Evolutionary conservation across 2,113 vertebrate species (phyloP).

Genomic region (Dolichotis patagonum): DNA sequence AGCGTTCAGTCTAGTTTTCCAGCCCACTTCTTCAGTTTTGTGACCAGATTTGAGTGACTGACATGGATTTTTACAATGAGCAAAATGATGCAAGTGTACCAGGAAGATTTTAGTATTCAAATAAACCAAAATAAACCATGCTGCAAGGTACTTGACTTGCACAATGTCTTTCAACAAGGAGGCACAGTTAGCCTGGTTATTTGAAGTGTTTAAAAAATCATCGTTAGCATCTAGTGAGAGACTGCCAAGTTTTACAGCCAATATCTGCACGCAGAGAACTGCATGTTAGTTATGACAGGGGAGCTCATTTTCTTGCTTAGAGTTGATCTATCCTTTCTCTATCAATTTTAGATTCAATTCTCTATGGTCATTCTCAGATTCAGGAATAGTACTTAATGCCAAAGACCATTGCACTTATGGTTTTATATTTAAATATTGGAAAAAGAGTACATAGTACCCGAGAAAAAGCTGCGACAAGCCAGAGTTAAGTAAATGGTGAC

Average conservation of each 20-base stretch:
- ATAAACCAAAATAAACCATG: background rate
- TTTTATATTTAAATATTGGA: conserved; percentile 40
- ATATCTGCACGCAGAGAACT: background rate
- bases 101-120: conserved; percentile 30
- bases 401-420: conserved; percentile 24
- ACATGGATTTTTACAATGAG: background rate
- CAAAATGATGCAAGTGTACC: background rate
- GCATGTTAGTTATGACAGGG: conserved; percentile 10
- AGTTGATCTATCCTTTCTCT: conserved; percentile 22
- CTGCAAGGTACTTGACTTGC: conserved; percentile 53
- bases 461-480: background rate
- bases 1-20: conserved; percentile 47
- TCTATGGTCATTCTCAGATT: conserved; percentile 51
- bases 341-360: conserved; percentile 63
- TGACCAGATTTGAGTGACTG: conserved; percentile 71
- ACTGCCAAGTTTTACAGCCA: conserved; percentile 62
- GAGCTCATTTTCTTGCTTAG: conserved; percentile 48
- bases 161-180: conserved; percentile 67
- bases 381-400: background rate
- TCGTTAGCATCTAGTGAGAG: conserved; percentile 64
- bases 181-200: conserved; percentile 63
- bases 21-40: conserved; percentile 64
- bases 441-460: background rate
- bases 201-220: conserved; percentile 70
- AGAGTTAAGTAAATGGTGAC: conserved; percentile 31